Evolutionary conservation across 2,113 vertebrate species (phyloP).

Genomic region (Hippocampus barbouri): DNA sequence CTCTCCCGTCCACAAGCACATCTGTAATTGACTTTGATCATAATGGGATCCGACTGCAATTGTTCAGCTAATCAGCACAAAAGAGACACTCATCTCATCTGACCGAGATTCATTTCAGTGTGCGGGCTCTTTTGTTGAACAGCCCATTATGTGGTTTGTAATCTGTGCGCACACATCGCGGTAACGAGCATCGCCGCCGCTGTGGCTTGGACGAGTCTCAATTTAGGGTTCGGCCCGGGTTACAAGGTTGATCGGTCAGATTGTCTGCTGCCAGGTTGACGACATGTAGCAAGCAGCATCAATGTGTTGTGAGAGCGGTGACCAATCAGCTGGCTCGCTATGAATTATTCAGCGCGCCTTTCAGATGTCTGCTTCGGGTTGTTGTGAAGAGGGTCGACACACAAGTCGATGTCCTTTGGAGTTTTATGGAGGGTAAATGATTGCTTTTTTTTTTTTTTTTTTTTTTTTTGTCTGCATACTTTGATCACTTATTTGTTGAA

Average conservation of each 20-base stretch:
- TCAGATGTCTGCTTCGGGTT: conserved; percentile 45
- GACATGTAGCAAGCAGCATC: conserved; percentile 20
- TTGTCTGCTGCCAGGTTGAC: conserved; percentile 29
- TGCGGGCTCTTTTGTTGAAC: conserved; percentile 33
- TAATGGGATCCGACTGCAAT: conserved; percentile 31
- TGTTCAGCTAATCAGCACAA: conserved; percentile 33
- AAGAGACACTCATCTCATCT: conserved; percentile 31
- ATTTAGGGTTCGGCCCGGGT: background rate
- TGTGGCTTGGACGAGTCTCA: background rate
- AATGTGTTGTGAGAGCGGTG: conserved; percentile 37
- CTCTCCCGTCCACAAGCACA: conserved; percentile 15
- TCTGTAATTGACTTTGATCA: conserved; percentile 40
- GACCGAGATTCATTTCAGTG: conserved; percentile 35
- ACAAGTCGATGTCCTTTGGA: conserved; percentile 2
- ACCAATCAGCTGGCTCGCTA: conserved; percentile 46
- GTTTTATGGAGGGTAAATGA: conserved; percentile 18
- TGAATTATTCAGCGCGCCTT: conserved; percentile 64
- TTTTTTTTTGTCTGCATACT: background rate
- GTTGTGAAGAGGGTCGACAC: conserved; percentile 33
- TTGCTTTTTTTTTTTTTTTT: conserved; percentile 3
- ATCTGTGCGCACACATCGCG: conserved; percentile 30
- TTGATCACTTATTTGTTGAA: background rate
- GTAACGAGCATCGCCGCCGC: conserved; percentile 20
- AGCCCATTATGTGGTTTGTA: conserved; percentile 26
- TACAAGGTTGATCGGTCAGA: background rate